These are phyloP conservation scores for Cistogaster globosa DNA, from an alignment of 2,888 invertebrate genomes.

Conservation along the genomic window DNA sequence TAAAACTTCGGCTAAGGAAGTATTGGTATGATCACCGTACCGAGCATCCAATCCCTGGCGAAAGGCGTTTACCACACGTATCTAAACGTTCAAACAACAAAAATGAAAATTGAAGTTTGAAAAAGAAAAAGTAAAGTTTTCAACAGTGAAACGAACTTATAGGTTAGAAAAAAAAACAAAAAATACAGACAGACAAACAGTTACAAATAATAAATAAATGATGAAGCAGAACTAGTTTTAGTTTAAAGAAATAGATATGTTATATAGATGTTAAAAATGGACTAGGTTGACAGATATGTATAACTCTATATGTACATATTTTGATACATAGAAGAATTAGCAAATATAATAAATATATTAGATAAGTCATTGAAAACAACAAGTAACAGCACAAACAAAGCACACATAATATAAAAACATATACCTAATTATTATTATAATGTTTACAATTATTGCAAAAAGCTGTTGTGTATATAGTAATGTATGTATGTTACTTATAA, in stretches of 20 bases:
- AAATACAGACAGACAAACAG: constrained; percentile 62
- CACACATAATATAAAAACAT: too few species aligned
- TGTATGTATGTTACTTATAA: too few species aligned
- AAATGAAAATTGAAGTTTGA: constrained; percentile 56
- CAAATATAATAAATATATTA: neutral
- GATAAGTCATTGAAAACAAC: too few species aligned
- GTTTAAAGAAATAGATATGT: constrained; percentile 76
- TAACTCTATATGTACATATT: too few species aligned
- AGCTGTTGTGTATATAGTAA: too few species aligned
- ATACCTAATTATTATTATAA: too few species aligned
- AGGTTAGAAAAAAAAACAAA: constrained; percentile 50
- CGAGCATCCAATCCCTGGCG: constrained; percentile 99
- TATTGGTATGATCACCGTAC: constrained; percentile 95
- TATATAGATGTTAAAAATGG: neutral
- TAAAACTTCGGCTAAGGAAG: constrained; percentile 95
- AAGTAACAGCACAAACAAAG: too few species aligned
- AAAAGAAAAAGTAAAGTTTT: constrained; percentile 46
- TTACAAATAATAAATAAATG: constrained; percentile 64
- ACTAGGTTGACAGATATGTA: too few species aligned
- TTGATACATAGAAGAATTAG: neutral
- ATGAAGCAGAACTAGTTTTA: constrained; percentile 75
- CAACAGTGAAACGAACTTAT: constrained; percentile 57
- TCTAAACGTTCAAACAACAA: constrained; percentile 86
- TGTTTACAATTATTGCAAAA: too few species aligned
- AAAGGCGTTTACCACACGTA: constrained; percentile 99